Evolutionary conservation across 2,113 vertebrate genomes (phyloP).

Genomic region (Crotophaga sulcirostris): DNA sequence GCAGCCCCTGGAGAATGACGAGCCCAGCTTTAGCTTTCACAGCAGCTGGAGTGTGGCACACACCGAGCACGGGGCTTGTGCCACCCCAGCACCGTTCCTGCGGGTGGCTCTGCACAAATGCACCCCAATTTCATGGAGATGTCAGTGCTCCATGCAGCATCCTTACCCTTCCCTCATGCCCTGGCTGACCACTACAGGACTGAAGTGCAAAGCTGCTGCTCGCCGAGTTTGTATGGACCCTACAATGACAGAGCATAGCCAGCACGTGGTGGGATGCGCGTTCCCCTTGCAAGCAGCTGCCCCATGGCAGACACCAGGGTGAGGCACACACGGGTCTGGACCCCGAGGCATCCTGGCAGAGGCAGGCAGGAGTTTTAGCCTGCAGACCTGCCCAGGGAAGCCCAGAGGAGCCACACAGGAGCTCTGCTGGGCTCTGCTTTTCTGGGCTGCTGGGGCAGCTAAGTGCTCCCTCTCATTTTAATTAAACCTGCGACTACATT

Average conservation of each 20-base stretch:
- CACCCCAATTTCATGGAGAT: not conserved
- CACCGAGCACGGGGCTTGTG: fast-evolving
- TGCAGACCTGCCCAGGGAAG: not conserved
- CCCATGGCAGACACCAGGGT: fast-evolving
- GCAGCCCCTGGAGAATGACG: not conserved
- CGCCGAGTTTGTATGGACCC: not conserved
- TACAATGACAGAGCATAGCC: not conserved
- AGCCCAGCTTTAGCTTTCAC: not conserved
- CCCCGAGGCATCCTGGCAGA: not conserved
- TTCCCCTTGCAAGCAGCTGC: not conserved
- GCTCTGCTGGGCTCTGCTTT: not conserved
- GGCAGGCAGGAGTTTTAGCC: not conserved
- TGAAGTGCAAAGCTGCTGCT: not conserved
- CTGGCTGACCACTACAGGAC: not conserved
- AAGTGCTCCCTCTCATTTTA: not conserved
- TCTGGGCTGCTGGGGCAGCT: fast-evolving
- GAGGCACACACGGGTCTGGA: not conserved
- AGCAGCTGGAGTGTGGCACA: fast-evolving
- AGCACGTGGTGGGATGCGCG: not conserved
- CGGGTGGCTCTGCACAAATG: fast-evolving
- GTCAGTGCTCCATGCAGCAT: not conserved
- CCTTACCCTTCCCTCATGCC: not conserved
- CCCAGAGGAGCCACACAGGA: fast-evolving
- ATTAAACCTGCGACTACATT: conserved; percentile 24
- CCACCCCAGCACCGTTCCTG: fast-evolving